Percentiles rank a stretch among this genome's conserved stretches.
phyloP scores from a whole-genome alignment of 2,888 invertebrate genomes.

The Drosophila maculinotata region DNA sequence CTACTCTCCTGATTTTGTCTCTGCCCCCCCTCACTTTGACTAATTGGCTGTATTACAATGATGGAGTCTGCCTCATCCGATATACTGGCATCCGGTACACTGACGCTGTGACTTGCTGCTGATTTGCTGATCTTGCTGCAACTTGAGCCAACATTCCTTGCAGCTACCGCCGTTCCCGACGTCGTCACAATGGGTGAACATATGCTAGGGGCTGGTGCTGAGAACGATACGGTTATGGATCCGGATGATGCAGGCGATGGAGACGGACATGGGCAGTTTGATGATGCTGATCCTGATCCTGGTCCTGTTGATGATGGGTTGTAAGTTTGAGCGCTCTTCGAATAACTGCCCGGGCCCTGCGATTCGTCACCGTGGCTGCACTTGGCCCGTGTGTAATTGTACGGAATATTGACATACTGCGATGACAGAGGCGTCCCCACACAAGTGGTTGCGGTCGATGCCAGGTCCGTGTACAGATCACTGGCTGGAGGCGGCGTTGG shows the following conservation, averaged over 20 bases:
- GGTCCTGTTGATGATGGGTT: conserved; percentile 32
- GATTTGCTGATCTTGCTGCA: conserved; percentile 11
- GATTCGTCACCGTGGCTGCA: conserved; percentile 76
- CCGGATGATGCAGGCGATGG: conserved; percentile 49
- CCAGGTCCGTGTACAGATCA: conserved; percentile 66
- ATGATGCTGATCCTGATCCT: neutral
- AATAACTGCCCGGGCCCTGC: conserved; percentile 22
- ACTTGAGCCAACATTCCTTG: neutral
- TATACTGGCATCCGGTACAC: no score
- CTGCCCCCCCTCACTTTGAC: conserved; percentile 19
- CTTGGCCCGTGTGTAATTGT: conserved; percentile 81
- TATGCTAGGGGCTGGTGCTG: conserved; percentile 17
- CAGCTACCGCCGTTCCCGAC: neutral
- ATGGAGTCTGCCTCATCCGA: conserved; percentile 58
- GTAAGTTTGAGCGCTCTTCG: conserved; percentile 51
- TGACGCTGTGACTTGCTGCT: no score
- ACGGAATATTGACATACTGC: conserved; percentile 77
- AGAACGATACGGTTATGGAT: conserved; percentile 36
- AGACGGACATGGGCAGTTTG: conserved; percentile 44
- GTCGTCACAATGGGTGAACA: conserved; percentile 48
- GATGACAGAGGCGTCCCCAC: conserved; percentile 21
- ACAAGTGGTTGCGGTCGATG: conserved; percentile 46
- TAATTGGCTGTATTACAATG: conserved; percentile 62
- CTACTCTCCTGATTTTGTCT: conserved; percentile 26
- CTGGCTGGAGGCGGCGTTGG: conserved; percentile 84